phyloP scores from a whole-genome alignment of 2,113 vertebrate species.

The Recurvirostra avosetta region DNA sequence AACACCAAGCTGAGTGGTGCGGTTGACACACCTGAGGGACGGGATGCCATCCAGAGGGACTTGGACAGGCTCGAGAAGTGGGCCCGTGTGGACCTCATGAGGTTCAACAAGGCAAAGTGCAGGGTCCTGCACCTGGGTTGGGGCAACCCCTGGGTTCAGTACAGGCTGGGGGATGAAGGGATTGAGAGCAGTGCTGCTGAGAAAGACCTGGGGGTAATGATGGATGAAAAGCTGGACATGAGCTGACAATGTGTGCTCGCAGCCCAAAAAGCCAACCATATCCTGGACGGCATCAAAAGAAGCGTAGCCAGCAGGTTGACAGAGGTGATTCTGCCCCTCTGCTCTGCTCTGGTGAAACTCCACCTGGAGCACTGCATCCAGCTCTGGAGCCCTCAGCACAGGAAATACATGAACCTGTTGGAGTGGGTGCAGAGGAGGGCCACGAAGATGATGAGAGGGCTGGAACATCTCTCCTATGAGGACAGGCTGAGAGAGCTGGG shows the following conservation, averaged over 20 bases:
- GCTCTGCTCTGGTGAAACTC: too few relatives aligned
- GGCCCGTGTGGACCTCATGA: background rate
- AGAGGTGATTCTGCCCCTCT: background rate
- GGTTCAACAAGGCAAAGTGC: background rate
- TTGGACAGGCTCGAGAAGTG: background rate
- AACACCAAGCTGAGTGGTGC: background rate
- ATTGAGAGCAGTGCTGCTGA: background rate
- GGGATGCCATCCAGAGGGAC: background rate
- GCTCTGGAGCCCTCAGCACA: too few relatives aligned
- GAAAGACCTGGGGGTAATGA: background rate
- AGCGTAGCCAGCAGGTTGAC: background rate
- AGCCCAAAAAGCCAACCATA: background rate
- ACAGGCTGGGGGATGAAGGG: background rate
- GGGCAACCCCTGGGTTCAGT: background rate
- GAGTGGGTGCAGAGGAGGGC: too few relatives aligned
- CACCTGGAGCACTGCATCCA: too few relatives aligned
- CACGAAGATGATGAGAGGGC: too few relatives aligned
- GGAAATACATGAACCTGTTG: too few relatives aligned
- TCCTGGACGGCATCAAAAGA: background rate
- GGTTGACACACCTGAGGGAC: background rate
- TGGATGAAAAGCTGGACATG: background rate
- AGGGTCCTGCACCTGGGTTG: background rate
- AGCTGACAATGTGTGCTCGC: background rate
- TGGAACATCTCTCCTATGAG: too few relatives aligned
- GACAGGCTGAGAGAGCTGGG: too few relatives aligned